phyloP scores from a whole-genome alignment of 1,140 invertebrate genomes.

The Arion vulgaris region DNA sequence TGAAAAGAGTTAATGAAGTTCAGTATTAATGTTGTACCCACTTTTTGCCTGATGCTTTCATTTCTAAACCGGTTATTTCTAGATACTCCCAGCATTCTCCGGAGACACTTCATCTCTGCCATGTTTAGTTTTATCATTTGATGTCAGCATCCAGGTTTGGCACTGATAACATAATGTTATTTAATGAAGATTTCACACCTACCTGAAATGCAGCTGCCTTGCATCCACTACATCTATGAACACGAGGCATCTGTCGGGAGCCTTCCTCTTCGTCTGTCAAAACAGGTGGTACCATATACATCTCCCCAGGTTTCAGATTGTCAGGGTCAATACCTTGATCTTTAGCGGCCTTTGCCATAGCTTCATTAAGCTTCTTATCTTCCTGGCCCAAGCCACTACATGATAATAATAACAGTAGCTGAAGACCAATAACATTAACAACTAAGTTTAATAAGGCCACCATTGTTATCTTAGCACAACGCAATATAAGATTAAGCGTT shows the following conservation, averaged over 20 bases:
- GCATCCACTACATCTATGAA: conserved; percentile 24
- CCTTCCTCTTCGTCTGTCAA: conserved; percentile 26
- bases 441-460: no score
- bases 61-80: no score
- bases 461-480: no score
- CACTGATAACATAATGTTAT: no score
- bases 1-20: no score
- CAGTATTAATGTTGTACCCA: no score
- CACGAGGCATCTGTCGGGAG: conserved; percentile 3
- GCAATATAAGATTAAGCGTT: no score
- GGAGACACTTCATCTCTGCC: no score
- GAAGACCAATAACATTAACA: background rate
- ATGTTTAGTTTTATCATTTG: no score
- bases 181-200: background rate
- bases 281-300: conserved; percentile 13
- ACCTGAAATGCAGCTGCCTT: conserved; percentile 16
- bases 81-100: no score
- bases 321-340: conserved; percentile 25
- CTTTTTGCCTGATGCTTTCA: no score
- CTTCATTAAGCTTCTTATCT: background rate
- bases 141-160: no score
- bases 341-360: background rate
- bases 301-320: conserved; percentile 20
- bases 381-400: background rate
- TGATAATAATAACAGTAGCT: background rate